phyloP scores from a whole-genome alignment of 2,888 invertebrate genomes.

The Scaptomyza polygonia region DNA sequence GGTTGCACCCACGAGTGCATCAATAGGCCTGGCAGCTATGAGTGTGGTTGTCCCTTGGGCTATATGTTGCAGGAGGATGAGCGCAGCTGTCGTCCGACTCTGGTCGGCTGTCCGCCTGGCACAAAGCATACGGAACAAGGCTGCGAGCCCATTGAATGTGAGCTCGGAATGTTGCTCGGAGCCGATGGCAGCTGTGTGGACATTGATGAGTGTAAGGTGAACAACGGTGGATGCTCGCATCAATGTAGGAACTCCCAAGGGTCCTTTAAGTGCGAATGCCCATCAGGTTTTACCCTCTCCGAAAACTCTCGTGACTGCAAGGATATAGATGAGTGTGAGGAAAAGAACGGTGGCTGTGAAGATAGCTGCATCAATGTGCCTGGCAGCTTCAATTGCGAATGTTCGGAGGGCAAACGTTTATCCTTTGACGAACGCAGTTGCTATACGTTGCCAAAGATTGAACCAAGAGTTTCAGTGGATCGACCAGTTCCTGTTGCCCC shows the following conservation, averaged over 20 bases:
- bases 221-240: slow-evolving; percentile 83
- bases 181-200: slow-evolving; percentile 84
- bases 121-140: slow-evolving; percentile 52
- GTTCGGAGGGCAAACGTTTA: slow-evolving; percentile 83
- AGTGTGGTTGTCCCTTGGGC: slow-evolving; percentile 86
- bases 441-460: slow-evolving; percentile 36
- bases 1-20: slow-evolving; percentile 86
- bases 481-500: background rate
- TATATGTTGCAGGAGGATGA: slow-evolving; percentile 82
- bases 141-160: slow-evolving; percentile 83
- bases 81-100: slow-evolving; percentile 71
- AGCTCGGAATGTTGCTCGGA: slow-evolving; percentile 82
- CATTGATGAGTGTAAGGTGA: slow-evolving; percentile 85
- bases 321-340: slow-evolving; percentile 86
- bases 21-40: slow-evolving; percentile 86
- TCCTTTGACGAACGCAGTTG: slow-evolving; percentile 72
- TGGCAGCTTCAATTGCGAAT: slow-evolving; percentile 85
- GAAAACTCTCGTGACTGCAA: slow-evolving; percentile 84
- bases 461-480: background rate
- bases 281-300: slow-evolving; percentile 85
- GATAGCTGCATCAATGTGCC: slow-evolving; percentile 84
- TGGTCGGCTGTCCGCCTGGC: slow-evolving; percentile 80
- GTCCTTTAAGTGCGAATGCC: slow-evolving; percentile 87
- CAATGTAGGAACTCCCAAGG: slow-evolving; percentile 85
- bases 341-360: slow-evolving; percentile 83